Base-by-base conservation (phyloP, 1,140 invertebrate genomes). In the Saccostrea cuccullata region DNA sequence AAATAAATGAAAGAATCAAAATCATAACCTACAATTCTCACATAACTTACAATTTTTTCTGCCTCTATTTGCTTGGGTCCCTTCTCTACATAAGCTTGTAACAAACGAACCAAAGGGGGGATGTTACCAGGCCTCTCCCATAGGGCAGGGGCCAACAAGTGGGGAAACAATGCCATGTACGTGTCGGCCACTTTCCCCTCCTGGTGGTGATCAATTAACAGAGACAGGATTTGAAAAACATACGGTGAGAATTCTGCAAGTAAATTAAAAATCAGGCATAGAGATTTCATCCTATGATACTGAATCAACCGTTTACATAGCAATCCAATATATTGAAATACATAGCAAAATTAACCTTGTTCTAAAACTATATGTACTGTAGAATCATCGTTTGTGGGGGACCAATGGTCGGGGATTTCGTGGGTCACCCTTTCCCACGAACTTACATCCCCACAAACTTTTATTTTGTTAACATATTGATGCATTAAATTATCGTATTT, bases 81-180 rank as follows among this genome's bases (percentile, higher is more conserved):
- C 85, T 97, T 96, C 86, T 96, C 96, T 47, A 99, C 96, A 93
- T 97, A 99, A 2, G 98, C 97, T 91, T 97, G 97, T 15, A 99
- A 95, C 6, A 99, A 96, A 58, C 98, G 95, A 87, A 98, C 98
- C 23, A 99, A 95, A 6, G 98, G 98, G 89, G 97, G 97, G 87
- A 99, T 97, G 95, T 99, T 99, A 30, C 97, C 98, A 30, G 97
- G 96, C 85, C 98, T 96, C 94, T 99, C 98, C 97, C 99, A 99
- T 55, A 99, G 95, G 84, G 97, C 96, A 0, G 98, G 98, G 15
- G 97, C 96, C 58, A 99, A 95, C 17, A 99, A 95, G 94, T 97
- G 98, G 0, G 98, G 97, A 91, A 99, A 98, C 56, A 99, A 95
- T 8, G 96, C 97, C 96, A 98, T 97, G 94, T 99, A 99, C 0